These are phyloP conservation scores for Coptodon bakossiorum DNA, from an alignment of 2,113 vertebrate genomes.

Conservation along the genomic window DNA sequence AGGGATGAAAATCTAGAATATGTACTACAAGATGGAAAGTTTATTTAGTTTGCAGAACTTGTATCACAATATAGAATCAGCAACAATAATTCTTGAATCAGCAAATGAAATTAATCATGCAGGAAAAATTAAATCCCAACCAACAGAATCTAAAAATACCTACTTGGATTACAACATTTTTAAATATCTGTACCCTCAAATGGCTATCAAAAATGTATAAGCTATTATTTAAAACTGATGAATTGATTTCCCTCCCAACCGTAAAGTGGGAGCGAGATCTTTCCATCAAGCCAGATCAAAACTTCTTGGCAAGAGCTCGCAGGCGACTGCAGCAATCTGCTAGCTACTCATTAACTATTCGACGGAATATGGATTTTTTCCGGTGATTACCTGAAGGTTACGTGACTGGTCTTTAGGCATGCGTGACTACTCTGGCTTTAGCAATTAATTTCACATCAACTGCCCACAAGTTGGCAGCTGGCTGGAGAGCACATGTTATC, in stretches of 20 bases:
- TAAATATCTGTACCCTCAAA: neutral
- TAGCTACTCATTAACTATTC: neutral
- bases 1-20: neutral
- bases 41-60: neutral
- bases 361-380: neutral
- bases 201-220: accelerated
- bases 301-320: accelerated
- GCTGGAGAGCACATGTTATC: neutral
- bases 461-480: neutral
- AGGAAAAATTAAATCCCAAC: neutral
- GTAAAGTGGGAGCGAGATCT: accelerated
- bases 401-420: neutral
- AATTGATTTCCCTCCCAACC: neutral
- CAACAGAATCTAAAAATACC: neutral
- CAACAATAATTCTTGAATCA: neutral
- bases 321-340: neutral
- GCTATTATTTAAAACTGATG: accelerated
- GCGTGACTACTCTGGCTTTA: neutral
- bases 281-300: neutral
- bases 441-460: neutral
- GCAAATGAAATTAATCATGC: neutral
- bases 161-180: neutral
- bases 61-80: neutral
- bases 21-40: neutral
- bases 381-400: neutral